A percentile compares a stretch with the other conserved stretches of the same genome.
Conservation (phyloP, 2,888 invertebrate genomes). For the Synanthedon andrenaeformis region DNA sequence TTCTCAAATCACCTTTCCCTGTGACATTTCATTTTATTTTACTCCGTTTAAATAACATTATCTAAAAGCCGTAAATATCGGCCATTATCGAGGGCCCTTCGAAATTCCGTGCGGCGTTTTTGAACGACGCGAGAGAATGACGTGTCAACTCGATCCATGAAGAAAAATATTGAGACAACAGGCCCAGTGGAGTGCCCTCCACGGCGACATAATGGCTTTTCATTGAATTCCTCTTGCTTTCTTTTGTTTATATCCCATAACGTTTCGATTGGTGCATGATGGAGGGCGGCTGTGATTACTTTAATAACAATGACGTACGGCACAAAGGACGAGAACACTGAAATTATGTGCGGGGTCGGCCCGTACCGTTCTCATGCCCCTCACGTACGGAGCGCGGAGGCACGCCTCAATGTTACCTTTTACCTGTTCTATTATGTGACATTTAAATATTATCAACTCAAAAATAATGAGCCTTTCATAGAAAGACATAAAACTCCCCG, state of each 20-base stretch:
- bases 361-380: slow-evolving; percentile 55
- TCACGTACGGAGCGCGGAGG: slow-evolving; percentile 42
- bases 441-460: slow-evolving; percentile 56
- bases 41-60: slow-evolving; percentile 58
- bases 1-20: slow-evolving; percentile 10
- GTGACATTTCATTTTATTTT: slow-evolving; percentile 42
- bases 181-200: slow-evolving; percentile 49
- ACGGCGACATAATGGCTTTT: slow-evolving; percentile 66
- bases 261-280: slow-evolving; percentile 66
- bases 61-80: slow-evolving; percentile 65
- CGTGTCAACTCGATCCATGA: slow-evolving; percentile 60
- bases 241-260: slow-evolving; percentile 70
- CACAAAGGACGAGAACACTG: slow-evolving; percentile 59
- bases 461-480: slow-evolving; percentile 58
- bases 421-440: slow-evolving; percentile 48
- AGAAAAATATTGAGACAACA: slow-evolving; percentile 71
- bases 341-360: slow-evolving; percentile 61
- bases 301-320: slow-evolving; percentile 64
- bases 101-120: slow-evolving; percentile 63
- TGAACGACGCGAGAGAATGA: slow-evolving; percentile 55
- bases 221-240: slow-evolving; percentile 66
- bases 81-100: slow-evolving; percentile 63
- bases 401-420: slow-evolving; percentile 33
- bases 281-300: slow-evolving; percentile 66
- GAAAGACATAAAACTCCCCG: slow-evolving; percentile 34